Base-by-base conservation (phyloP, 1,140 invertebrate species). In the Luehdorfia chinensis region DNA sequence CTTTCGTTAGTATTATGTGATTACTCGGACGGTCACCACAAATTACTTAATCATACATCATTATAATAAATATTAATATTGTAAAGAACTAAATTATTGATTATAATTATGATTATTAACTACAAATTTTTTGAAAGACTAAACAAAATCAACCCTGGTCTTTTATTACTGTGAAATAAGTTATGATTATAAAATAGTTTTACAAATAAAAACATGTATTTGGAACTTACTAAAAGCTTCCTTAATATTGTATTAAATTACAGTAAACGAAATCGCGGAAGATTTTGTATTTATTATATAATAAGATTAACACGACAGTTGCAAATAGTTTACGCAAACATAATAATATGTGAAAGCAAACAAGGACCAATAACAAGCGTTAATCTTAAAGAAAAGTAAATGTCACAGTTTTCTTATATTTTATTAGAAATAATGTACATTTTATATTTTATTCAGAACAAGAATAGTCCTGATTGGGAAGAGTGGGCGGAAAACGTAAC, bases 401-500 rank as follows among this genome's bases (percentile, higher is more conserved):
- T 2, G 8, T 27, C 8, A n/a, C 11, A 7, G 25, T 8, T 9
- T 21, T 3, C 19, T 21, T 21, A 4, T 21, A 21, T 4, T 21
- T 21, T 3, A 4, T 21, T 31, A 15, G 3, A 9, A 31, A 3
- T 8, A 4, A 31, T 31, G 2, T 2, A 3, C 11, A 9, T 2
- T 2, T 9, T 2, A 8, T 31, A 7, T 21, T 21, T 21, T 7
- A 4, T 3, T 3, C 45, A 85, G 81, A 69, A 76, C 13, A 75
- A 75, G 45, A 75, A 85, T 1, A 72, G 69, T 44, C 39, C 59
- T 3, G 75, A 79, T 15, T 85, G 81, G 55, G 62, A 83, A 18
- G 83, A 88, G 13, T 68, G 77, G 75, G 55, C 78, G 12, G 87
- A 87, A 37, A 58, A 68, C 2, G 77, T 76, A 1, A 75, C 66